Evolutionary conservation across 2,113 vertebrate genomes (phyloP), one percentile per base, ranked within the genome.

Genomic region (Oxyruncus cristatus): DNA sequence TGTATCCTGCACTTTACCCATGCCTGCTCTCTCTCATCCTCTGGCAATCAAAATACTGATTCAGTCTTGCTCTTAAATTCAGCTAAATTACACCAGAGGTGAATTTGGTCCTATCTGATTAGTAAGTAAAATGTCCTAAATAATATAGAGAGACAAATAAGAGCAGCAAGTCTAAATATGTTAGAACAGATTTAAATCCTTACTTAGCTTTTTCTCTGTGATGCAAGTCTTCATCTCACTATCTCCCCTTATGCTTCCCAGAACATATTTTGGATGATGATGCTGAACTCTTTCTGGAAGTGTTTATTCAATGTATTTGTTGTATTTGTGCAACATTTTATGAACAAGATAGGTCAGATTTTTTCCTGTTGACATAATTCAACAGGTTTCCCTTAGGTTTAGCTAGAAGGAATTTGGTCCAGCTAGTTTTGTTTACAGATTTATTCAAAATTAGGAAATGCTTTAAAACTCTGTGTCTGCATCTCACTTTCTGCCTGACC

Each of bases 241-340:
- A 74, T 65, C 66, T 93, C 62, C 59, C 76, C 67, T 75, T 77
- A 39, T 41, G 65, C 81, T 73, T 86, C 46, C 59, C 61, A 67
- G 65, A 84, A 72, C 18, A 12, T 92, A 39, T 76, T 86, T 84
- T 76, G 39, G 71, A 71, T 49, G 59, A 42, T 65, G 73, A 2
- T 86, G 66, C 28, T 72, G 61, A 83, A 56, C 42, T 92, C 73
- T 78, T 86, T 86, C 85, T 78, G 83, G 65, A 88, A 53, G 56
- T 41, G n/a, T 96, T 96, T 96, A 80, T 41, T 91, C 85, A 70
- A 86, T 42, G 73, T 82, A 73, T 95, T 92, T 74, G 62, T 92
- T 94, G 68, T 33, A 70, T 72, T 92, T 75, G 56, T 1, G 1
- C 88, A 88, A 89, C 32, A 22, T 80, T 96, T 95, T 91, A 21